Base-by-base conservation (phyloP, 2,797 vertebrate species). In the Macropus fuliginosus region DNA sequence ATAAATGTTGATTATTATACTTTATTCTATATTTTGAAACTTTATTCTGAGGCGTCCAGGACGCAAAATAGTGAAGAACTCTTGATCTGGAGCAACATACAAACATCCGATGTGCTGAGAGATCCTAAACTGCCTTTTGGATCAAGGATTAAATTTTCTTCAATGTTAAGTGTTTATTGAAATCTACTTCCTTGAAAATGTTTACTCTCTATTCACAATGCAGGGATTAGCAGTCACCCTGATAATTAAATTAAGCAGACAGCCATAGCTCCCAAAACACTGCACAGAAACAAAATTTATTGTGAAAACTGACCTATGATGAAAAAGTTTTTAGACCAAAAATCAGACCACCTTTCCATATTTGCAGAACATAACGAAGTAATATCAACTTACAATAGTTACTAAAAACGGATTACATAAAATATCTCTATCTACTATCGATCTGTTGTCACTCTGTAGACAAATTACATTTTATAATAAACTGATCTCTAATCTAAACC, bases 331-430 rank as follows among this genome's bases (percentile, higher is more conserved):
- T 46, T 50, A 81, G 21, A 81, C 74, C 46, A 50, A 87, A 87
- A 50, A 87, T 46, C 9, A 50, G 40, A 87, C 50, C 6, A 74
- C 40, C 40, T 87, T 87, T 87, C 40, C 40, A 27, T 16, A 50
- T 50, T 50, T 87, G 9, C 10, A 4, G 40, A 87, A 50, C 3
- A 27, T 27, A 87, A 87, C 21, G 12, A 87, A 87, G 50, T n/a
- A 93, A 93, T 10, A 56, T 92, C 62, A 18, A 96, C 90, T 94
- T 92, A 56, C 1, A 96, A 91, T 28, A 91, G 9, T 89, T 94
- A 94, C 50, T 89, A 94, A 92, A 94, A 62, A 5, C 9, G 28
- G 91, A 34, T 54, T 91, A 57, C n/a, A 87, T 56, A 5, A 94
- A 59, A 3, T 92, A 87, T 28, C 46, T 91, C 92, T 89, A 91